A percentile compares a stretch with the other conserved stretches of the same genome.
These are phyloP conservation scores for Catharus fuscescens DNA, from an alignment of 2,113 vertebrate species.

Conservation along the genomic window DNA sequence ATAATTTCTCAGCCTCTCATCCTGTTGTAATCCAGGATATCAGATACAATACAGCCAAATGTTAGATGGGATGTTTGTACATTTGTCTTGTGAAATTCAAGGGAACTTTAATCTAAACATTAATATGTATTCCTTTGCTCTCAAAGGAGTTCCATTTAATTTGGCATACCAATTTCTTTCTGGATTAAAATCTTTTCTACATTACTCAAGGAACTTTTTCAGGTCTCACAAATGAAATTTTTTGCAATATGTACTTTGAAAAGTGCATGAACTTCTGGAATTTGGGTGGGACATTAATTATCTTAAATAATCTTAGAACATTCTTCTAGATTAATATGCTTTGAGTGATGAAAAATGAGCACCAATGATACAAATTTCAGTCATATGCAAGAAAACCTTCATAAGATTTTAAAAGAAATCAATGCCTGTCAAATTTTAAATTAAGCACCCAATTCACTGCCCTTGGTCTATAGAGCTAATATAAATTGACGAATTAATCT, in stretches of 20 bases:
- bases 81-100: background rate
- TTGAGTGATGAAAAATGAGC: background rate
- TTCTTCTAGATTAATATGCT: background rate
- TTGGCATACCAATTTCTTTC: background rate
- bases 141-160: background rate
- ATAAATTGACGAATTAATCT: background rate
- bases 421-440: background rate
- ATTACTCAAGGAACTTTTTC: background rate
- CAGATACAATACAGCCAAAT: background rate
- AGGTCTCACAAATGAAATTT: background rate
- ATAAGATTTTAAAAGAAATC: background rate
- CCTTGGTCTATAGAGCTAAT: background rate
- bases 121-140: background rate
- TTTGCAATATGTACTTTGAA: background rate
- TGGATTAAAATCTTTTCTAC: background rate
- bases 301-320: background rate
- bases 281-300: background rate
- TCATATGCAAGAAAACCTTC: background rate
- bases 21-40: background rate
- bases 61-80: background rate
- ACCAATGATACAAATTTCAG: background rate
- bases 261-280: background rate
- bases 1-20: slow-evolving; percentile 36
- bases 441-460: background rate
- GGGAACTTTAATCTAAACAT: background rate